phyloP scores from a whole-genome alignment of 2,797 vertebrate species.

The Sebastiscus tertius region DNA sequence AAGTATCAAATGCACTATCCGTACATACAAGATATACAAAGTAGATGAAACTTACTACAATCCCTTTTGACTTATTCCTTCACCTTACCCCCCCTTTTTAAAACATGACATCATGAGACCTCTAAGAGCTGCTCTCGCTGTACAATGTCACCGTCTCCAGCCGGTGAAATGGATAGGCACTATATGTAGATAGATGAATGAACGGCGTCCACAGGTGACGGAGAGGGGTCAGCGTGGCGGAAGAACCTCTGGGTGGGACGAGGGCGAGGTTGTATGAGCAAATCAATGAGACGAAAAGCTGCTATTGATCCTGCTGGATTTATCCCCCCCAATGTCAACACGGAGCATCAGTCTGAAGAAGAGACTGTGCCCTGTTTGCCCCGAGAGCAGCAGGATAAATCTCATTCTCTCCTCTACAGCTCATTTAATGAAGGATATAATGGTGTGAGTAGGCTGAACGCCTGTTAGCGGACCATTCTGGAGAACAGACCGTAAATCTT shows the following conservation, averaged over 20 bases:
- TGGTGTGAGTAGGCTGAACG: constrained; percentile 64
- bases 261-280: constrained; percentile 65
- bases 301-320: constrained; percentile 79
- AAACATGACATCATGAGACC: constrained; percentile 41
- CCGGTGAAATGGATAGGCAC: constrained; percentile 45
- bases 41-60: neutral
- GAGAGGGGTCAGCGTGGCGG: constrained; percentile 54
- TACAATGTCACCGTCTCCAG: constrained; percentile 26
- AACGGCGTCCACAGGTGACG: constrained; percentile 59
- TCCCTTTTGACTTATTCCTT: neutral
- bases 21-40: neutral
- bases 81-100: neutral
- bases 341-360: constrained; percentile 57
- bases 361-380: constrained; percentile 65
- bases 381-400: constrained; percentile 70
- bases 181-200: constrained; percentile 69
- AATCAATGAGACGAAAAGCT: constrained; percentile 78
- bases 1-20: neutral
- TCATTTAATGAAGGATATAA: constrained; percentile 76
- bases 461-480: constrained; percentile 66
- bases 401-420: constrained; percentile 61
- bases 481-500: constrained; percentile 66
- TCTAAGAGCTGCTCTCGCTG: constrained; percentile 14
- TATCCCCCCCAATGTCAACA: constrained; percentile 79
- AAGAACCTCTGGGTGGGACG: constrained; percentile 60